Evolutionary conservation across 2,113 vertebrate species (phyloP).

Genomic region (Sitta europaea): DNA sequence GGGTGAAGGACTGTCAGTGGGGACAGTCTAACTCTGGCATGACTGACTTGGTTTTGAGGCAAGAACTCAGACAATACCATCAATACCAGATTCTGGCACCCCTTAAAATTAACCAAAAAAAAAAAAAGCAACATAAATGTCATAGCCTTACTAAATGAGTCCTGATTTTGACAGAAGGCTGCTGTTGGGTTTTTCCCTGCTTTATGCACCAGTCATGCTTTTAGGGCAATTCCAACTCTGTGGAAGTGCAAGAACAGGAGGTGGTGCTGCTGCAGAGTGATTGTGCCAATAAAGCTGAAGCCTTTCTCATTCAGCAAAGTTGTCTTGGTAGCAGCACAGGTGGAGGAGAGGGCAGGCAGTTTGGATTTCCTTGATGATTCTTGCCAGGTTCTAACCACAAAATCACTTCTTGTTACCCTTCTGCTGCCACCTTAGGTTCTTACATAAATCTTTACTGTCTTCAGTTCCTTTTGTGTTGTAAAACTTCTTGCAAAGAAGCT

Average conservation of each 20-base stretch:
- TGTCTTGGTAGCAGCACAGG: not conserved
- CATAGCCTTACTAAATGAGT: not conserved
- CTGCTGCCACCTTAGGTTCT: not conserved
- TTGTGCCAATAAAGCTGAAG: not conserved
- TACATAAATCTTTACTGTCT: not conserved
- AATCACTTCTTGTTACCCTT: not conserved
- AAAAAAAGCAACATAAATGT: accelerated
- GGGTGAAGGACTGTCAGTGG: not conserved
- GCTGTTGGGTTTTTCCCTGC: accelerated
- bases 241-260: not conserved
- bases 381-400: not conserved
- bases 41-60: not conserved
- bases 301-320: not conserved
- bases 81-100: not conserved
- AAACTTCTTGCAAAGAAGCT: not conserved
- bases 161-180: not conserved
- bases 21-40: not conserved
- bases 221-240: not conserved
- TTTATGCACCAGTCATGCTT: not conserved
- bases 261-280: not conserved
- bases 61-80: not conserved
- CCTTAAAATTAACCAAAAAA: not conserved
- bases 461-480: not conserved
- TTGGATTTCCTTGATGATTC: not conserved
- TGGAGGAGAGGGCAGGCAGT: not conserved